Evolutionary conservation across 2,888 invertebrate genomes (phyloP).

Genomic region (Rapana venosa): DNA sequence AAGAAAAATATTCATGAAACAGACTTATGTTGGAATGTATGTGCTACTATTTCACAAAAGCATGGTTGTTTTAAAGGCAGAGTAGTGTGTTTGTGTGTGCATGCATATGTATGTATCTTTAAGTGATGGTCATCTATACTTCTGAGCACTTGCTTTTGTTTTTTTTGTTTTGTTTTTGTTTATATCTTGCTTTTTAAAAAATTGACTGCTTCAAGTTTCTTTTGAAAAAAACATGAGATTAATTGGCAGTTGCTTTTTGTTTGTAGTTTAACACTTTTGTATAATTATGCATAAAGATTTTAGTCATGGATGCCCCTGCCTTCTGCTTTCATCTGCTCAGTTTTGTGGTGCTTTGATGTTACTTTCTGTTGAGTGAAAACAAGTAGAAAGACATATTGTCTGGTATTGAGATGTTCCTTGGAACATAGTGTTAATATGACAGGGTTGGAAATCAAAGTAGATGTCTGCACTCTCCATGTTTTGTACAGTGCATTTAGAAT

Average conservation of each 20-base stretch:
- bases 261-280: constrained; percentile 7
- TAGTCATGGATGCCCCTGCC: constrained; percentile 18
- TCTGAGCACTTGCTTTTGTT: background rate
- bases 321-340: constrained; percentile 30
- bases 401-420: background rate
- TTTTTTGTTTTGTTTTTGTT: background rate
- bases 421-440: background rate
- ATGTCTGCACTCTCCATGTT: constrained; percentile 24
- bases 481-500: constrained; percentile 33
- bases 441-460: constrained; percentile 27
- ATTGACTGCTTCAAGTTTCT: background rate
- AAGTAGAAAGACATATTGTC: background rate
- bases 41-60: too few relatives aligned
- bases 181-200: background rate
- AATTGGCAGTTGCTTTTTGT: constrained; percentile 19
- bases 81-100: too few relatives aligned
- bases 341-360: constrained; percentile 24
- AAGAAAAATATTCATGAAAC: too few relatives aligned
- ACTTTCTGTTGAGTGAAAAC: background rate
- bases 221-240: background rate
- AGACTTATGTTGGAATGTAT: too few relatives aligned
- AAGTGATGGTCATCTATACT: background rate
- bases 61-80: too few relatives aligned
- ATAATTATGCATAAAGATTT: background rate
- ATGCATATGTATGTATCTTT: too few relatives aligned